These are phyloP conservation scores for Typhlichthys eigenmanni DNA, from an alignment of 2,797 vertebrate species.

Conservation along the genomic window DNA sequence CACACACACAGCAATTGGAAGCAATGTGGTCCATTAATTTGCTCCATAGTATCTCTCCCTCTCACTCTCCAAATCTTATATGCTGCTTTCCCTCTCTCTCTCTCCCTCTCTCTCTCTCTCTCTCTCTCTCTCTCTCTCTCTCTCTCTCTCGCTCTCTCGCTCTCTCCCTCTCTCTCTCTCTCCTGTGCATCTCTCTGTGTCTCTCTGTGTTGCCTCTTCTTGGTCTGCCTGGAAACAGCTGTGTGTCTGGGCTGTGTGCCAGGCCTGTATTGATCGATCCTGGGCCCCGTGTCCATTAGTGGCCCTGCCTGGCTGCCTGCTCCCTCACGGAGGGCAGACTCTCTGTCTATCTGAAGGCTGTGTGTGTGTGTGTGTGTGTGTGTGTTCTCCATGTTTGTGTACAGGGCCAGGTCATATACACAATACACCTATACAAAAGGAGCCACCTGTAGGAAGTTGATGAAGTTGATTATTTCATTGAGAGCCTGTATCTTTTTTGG, in stretches of 20 bases:
- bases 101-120: conserved; percentile 24
- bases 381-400: background rate
- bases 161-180: conserved; percentile 23
- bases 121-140: conserved; percentile 37
- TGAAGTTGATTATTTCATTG: too few species aligned
- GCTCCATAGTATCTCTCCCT: conserved; percentile 27
- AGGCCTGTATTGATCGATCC: conserved; percentile 73
- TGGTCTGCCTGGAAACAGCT: conserved; percentile 62
- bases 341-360: conserved; percentile 66
- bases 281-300: conserved; percentile 77
- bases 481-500: too few species aligned
- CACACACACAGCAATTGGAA: conserved; percentile 45
- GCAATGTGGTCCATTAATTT: conserved; percentile 44
- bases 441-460: too few species aligned
- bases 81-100: background rate
- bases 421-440: too few species aligned
- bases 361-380: background rate
- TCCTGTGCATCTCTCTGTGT: conserved; percentile 38
- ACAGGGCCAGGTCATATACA: too few species aligned
- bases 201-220: conserved; percentile 12
- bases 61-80: background rate
- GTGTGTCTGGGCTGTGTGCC: conserved; percentile 62
- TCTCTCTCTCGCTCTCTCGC: too few species aligned
- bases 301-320: conserved; percentile 58
- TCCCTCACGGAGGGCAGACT: conserved; percentile 70